A percentile compares a stretch with the other conserved stretches of the same genome.
Conservation (phyloP, 2,797 vertebrate genomes). For the Cercopithecus neglectus region DNA sequence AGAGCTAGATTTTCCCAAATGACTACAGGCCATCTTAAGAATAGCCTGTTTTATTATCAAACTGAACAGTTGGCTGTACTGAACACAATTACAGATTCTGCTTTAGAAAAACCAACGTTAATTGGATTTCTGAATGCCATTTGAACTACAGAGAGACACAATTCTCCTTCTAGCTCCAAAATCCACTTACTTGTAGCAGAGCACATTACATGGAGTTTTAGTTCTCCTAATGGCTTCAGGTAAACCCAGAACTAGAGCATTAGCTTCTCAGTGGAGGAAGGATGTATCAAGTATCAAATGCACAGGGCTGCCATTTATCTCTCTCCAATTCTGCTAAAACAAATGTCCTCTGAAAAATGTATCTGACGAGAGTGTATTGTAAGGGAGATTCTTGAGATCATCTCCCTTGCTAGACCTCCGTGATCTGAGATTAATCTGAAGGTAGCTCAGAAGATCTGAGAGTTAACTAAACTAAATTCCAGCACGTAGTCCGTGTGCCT, state of each 20-base stretch:
- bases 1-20: conserved; percentile 13
- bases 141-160: conserved; percentile 11
- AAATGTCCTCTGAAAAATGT: background rate
- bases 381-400: background rate
- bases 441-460: background rate
- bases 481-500: background rate
- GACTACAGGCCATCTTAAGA: background rate
- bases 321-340: background rate
- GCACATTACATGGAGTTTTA: background rate
- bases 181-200: background rate
- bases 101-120: conserved; percentile 51
- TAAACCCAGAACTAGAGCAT: background rate
- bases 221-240: conserved; percentile 10
- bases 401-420: background rate
- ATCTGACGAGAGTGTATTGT: background rate
- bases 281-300: background rate
- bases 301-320: background rate
- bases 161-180: conserved; percentile 11
- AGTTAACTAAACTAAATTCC: background rate
- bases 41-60: conserved; percentile 42
- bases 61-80: background rate
- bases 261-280: background rate
- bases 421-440: background rate
- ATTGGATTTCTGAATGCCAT: conserved; percentile 57
- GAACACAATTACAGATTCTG: conserved; percentile 33